Percentiles rank a stretch among this genome's conserved stretches.
These are phyloP conservation scores for Meliscaeva auricollis DNA, from an alignment of 2,888 invertebrate species.

Conservation along the genomic window DNA sequence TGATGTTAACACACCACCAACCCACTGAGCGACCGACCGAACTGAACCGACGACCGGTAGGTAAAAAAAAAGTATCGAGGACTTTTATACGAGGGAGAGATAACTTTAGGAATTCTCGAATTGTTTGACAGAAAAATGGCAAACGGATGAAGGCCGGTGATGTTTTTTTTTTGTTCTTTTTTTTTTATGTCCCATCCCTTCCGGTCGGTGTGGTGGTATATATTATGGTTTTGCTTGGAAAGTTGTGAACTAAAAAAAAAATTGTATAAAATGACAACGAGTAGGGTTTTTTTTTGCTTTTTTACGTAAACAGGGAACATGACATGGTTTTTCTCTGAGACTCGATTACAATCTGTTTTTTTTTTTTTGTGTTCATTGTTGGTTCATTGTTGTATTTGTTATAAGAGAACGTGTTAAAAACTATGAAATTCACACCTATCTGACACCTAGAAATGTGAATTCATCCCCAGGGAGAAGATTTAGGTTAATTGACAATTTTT, in stretches of 20 bases:
- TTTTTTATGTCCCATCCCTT: conserved; percentile 40
- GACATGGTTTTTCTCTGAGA: conserved; percentile 12
- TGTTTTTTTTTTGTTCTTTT: conserved; percentile 6
- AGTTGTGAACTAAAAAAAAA: not conserved
- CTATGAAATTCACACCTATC: conserved; percentile 32
- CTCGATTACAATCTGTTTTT: conserved; percentile 11
- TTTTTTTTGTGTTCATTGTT: not conserved
- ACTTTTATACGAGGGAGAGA: conserved; percentile 3
- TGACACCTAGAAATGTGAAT: conserved; percentile 52
- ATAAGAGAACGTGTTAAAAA: conserved; percentile 28
- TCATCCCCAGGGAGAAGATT: conserved; percentile 55
- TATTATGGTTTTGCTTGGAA: conserved; percentile 19
- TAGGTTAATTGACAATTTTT: conserved; percentile 59
- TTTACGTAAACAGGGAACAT: conserved; percentile 7
- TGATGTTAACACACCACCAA: conserved; percentile 52
- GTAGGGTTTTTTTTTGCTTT: not conserved
- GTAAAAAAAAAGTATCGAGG: not conserved
- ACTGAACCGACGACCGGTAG: too few relatives aligned
- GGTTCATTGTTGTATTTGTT: not conserved
- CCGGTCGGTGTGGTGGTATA: conserved; percentile 25
- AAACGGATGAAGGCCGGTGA: conserved; percentile 44
- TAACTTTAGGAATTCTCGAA: conserved; percentile 70
- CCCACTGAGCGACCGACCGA: conserved; percentile 2
- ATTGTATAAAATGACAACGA: not conserved
- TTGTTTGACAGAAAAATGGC: conserved; percentile 67